Evolutionary conservation across 2,797 vertebrate species (phyloP), one percentile per base, ranked within the genome.

Genomic region (Schizopygopsis pylzovi): DNA sequence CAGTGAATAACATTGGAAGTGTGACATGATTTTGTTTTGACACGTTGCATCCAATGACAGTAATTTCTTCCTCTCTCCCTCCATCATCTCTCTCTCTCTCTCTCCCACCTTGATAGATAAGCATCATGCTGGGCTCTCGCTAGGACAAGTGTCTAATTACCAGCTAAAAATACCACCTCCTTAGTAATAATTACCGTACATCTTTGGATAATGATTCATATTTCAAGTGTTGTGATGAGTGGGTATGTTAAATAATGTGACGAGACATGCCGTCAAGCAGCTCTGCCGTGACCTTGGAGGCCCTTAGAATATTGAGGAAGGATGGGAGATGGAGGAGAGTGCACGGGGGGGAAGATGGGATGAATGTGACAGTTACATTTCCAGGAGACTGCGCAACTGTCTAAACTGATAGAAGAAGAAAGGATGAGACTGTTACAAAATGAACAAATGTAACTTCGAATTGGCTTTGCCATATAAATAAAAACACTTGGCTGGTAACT

Each of bases 91-190:
- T 84, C 9, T n/a, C 54, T 33, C 28, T 56, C 54, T 59, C 41
- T 82, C 77, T 86, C 9, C 75, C 70, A 45, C 88, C 84, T 88
- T 81, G 52, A 90, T 89, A 47, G 76, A 88, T 85, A 82, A 84
- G 25, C 89, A 83, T 79, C 90, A 82, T 47, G 90, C 92, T 91
- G 89, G 83, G 90, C 78, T 88, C 89, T 73, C 84, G 1, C 86
- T 89, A 91, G 82, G 91, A 91, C 86, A 83, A 59, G 86, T 75
- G 16, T 87, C 86, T 91, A 93, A 93, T 93, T 92, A 91, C 67
- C 87, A 89, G 89, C 90, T 92, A 91, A 90, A 94, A 93, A 92
- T 93, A 92, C 87, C 86, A 83, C 78, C 91, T 87, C 87, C 88
- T 70, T 91, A 83, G 82, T 92, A 90, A 92, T 92, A 86, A 93